Evolutionary conservation across 2,888 invertebrate genomes (phyloP).

Genomic region (Cremastinae sp.): DNA sequence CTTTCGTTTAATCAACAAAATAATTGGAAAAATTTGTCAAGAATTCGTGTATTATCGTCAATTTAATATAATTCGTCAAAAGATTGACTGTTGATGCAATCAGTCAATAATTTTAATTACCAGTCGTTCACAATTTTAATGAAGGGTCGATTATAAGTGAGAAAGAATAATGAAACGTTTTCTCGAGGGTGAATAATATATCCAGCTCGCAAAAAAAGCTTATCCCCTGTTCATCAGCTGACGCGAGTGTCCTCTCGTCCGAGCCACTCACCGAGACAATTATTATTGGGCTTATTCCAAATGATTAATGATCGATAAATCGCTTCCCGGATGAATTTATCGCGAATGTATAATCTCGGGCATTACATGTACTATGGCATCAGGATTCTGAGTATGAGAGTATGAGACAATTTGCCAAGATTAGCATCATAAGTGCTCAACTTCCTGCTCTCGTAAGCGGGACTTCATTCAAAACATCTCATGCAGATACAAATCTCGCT

Average conservation of each 20-base stretch:
- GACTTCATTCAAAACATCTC: background rate
- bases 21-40: background rate
- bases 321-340: constrained; percentile 53
- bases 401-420: constrained; percentile 22
- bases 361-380: constrained; percentile 21
- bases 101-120: constrained; percentile 52
- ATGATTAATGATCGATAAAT: constrained; percentile 56
- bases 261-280: constrained; percentile 11
- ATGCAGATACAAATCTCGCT: constrained; percentile 7
- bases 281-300: constrained; percentile 34
- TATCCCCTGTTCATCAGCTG: constrained; percentile 50
- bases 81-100: constrained; percentile 27
- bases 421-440: constrained; percentile 8
- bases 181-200: constrained; percentile 34
- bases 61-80: constrained; percentile 14
- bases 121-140: constrained; percentile 41
- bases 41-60: background rate
- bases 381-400: constrained; percentile 18
- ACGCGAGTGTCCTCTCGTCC: constrained; percentile 25
- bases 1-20: background rate
- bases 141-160: background rate
- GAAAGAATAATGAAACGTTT: constrained; percentile 1
- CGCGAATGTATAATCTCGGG: constrained; percentile 40
- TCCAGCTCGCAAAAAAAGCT: background rate
- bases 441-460: constrained; percentile 22